Conservation (phyloP, 2,113 vertebrate genomes). For the Labrus mixtus region DNA sequence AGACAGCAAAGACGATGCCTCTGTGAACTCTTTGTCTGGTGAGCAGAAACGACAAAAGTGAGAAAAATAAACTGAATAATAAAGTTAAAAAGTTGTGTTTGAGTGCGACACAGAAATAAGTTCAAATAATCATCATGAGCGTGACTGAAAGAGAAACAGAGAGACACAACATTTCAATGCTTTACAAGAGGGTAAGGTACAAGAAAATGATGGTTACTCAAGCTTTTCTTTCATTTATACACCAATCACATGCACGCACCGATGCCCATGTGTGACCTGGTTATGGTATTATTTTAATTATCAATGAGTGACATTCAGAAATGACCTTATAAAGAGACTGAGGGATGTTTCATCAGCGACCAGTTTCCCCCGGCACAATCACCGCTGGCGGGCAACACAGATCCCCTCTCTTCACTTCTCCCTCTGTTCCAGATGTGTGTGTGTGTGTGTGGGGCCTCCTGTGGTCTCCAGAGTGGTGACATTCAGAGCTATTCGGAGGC, state of each 20-base stretch:
- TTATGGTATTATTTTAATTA: slow-evolving; percentile 38
- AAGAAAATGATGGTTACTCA: neutral
- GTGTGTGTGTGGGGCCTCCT: slow-evolving; percentile 3
- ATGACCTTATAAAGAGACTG: slow-evolving; percentile 61
- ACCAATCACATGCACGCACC: neutral
- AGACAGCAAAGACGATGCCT: no score
- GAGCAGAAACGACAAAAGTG: neutral
- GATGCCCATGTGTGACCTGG: neutral
- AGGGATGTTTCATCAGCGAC: slow-evolving; percentile 25
- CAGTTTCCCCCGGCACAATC: slow-evolving; percentile 9
- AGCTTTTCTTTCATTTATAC: neutral
- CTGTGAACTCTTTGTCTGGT: no score
- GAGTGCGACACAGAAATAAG: no score
- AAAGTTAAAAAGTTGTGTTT: neutral
- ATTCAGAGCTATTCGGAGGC: slow-evolving; percentile 65
- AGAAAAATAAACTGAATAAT: neutral
- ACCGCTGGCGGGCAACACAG: slow-evolving; percentile 18
- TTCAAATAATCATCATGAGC: no score
- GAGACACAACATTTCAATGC: neutral
- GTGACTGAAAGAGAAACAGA: neutral
- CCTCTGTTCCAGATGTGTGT: slow-evolving; percentile 26
- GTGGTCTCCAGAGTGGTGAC: slow-evolving; percentile 73
- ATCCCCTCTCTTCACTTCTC: slow-evolving; percentile 11
- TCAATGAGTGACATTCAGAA: slow-evolving; percentile 62
- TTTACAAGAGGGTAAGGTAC: no score